Base-by-base conservation (phyloP, 1,140 invertebrate genomes). In the Schlechtendalia chinensis region DNA sequence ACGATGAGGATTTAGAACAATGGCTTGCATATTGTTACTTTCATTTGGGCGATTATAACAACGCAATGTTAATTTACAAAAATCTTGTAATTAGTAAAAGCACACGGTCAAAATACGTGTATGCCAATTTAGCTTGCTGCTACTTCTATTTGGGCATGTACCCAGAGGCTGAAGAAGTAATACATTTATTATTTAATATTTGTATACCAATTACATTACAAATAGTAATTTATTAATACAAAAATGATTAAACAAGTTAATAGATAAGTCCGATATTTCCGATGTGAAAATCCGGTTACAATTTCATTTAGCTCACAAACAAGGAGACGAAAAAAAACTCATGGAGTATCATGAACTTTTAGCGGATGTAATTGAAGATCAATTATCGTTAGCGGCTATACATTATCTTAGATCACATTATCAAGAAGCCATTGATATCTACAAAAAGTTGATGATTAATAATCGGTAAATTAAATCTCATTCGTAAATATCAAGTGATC, bases 371-470 rank as follows among this genome's bases (percentile, higher is more conserved):
- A 90, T 96, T 16, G 95, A 98, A 87, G 97, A 99, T 88, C 96
- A 98, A 86, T 88, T 99, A 12, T 96, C 95, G 83, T 86, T 99
- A 54, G 98, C 98, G 5, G 95, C 97, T 0, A 96, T 99, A 83
- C 96, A 99, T 86, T 99, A 98, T 86, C 88, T 99, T 61, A 88
- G 96, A 54, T 93, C 93, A 54, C 96, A 99, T 86, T 99, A 98
- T 86, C 96, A 99, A 86, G 97, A 99, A 87, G 96, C 98, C 29
- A 98, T 99, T 83, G 97, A 99, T 86, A 96, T 99, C 83, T 99
- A 99, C 85, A 99, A 99, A 86, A 90, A 95, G 82, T 90, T 98
- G 71, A 87, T 99, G 19, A 85, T 97, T 1, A 95, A 97, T 83
- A 96, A 98, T 87, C 92, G 94, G 93, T 94, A 85, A 83, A 83